Evolutionary conservation across 2,888 invertebrate species (phyloP).

Genomic region (Rhogogaster chlorosoma): DNA sequence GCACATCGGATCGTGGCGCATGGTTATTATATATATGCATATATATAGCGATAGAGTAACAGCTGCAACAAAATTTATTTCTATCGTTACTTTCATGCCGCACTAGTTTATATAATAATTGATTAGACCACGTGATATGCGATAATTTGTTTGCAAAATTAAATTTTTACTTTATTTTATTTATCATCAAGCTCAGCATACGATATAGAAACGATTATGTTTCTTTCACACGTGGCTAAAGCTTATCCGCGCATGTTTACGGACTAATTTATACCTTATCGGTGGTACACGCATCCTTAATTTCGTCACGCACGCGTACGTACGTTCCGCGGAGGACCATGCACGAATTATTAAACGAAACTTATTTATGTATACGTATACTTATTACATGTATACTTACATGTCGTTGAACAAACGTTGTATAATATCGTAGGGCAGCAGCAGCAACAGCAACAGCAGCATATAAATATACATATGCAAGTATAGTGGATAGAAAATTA

Average conservation of each 20-base stretch:
- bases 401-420: background rate
- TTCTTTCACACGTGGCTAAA: background rate
- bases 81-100: background rate
- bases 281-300: conserved; percentile 25
- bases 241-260: conserved; percentile 20
- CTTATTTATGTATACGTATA: background rate
- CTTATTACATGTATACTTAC: background rate
- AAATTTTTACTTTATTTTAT: background rate
- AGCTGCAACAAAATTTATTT: background rate
- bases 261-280: conserved; percentile 37
- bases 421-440: background rate
- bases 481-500: background rate
- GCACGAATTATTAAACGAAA: background rate
- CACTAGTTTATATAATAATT: background rate
- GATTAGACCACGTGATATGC: too few relatives aligned
- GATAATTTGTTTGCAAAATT: background rate
- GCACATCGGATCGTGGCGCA: background rate
- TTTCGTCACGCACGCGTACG: conserved; percentile 33
- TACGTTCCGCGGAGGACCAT: background rate
- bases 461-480: too few relatives aligned
- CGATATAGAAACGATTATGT: background rate
- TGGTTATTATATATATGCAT: background rate
- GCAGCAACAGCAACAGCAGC: background rate
- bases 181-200: background rate
- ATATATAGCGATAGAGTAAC: background rate